phyloP scores from a whole-genome alignment of 2,113 vertebrate species.

The Cyrtonyx montezumae region DNA sequence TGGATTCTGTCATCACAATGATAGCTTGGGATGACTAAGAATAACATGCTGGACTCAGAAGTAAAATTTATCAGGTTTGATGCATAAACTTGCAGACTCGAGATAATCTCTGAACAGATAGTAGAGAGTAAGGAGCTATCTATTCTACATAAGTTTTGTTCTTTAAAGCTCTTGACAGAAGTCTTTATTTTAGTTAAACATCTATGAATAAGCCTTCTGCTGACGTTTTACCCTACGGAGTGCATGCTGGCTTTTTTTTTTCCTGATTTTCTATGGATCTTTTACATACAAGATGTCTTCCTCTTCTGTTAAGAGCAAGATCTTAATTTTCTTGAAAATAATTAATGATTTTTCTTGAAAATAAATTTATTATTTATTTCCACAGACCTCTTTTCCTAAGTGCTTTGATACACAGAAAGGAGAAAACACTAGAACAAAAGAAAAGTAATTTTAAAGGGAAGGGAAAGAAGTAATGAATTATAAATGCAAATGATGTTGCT shows the following conservation, averaged over 20 bases:
- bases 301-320: too few relatives aligned
- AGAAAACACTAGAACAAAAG: not conserved
- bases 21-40: not conserved
- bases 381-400: not conserved
- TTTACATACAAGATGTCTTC: not conserved
- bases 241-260: not conserved
- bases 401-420: not conserved
- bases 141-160: not conserved
- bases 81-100: not conserved
- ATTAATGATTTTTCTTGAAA: too few relatives aligned
- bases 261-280: not conserved
- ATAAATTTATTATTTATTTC: not conserved
- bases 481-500: not conserved
- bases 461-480: not conserved
- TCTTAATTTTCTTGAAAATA: too few relatives aligned
- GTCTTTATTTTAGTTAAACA: not conserved
- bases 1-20: not conserved
- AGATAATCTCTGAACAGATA: not conserved
- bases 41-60: not conserved
- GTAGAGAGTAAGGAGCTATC: not conserved
- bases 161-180: not conserved
- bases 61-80: not conserved
- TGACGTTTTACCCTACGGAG: not conserved
- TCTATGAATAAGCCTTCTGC: not conserved
- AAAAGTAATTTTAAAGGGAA: not conserved